phyloP scores from a whole-genome alignment of 2,888 invertebrate genomes.

The Serripes groenlandicus region DNA sequence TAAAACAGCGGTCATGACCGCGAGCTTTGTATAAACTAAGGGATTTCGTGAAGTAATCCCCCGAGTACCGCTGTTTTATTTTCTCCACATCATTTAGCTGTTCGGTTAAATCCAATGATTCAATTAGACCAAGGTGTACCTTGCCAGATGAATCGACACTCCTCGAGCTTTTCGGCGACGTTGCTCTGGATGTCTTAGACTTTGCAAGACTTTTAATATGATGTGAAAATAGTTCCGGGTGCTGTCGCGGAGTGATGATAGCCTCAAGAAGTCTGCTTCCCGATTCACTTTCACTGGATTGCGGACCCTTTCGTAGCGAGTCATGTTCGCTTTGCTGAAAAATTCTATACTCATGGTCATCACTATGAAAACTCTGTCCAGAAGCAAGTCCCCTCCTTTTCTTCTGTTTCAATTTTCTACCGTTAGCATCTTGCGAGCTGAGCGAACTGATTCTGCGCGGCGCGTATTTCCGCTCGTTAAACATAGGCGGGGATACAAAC shows the following conservation, averaged over 20 bases:
- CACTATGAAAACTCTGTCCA: constrained; percentile 47
- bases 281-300: constrained; percentile 52
- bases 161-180: constrained; percentile 59
- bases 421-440: constrained; percentile 38
- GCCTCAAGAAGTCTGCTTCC: constrained; percentile 46
- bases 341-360: constrained; percentile 46
- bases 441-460: constrained; percentile 62
- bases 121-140: constrained; percentile 61
- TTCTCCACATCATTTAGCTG: constrained; percentile 60
- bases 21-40: constrained; percentile 57
- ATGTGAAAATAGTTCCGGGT: constrained; percentile 65
- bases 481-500: constrained; percentile 37
- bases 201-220: constrained; percentile 53
- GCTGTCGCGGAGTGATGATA: constrained; percentile 60
- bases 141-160: constrained; percentile 63
- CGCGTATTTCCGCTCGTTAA: constrained; percentile 41
- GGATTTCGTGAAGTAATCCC: constrained; percentile 58
- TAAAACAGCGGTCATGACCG: constrained; percentile 63
- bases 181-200: constrained; percentile 25
- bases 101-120: constrained; percentile 64
- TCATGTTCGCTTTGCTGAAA: background rate
- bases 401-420: background rate
- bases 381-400: constrained; percentile 19
- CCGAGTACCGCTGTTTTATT: constrained; percentile 65
- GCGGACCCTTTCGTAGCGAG: constrained; percentile 1